Evolutionary conservation across 2,797 vertebrate genomes (phyloP).

Genomic region (Naso thynnoides): DNA sequence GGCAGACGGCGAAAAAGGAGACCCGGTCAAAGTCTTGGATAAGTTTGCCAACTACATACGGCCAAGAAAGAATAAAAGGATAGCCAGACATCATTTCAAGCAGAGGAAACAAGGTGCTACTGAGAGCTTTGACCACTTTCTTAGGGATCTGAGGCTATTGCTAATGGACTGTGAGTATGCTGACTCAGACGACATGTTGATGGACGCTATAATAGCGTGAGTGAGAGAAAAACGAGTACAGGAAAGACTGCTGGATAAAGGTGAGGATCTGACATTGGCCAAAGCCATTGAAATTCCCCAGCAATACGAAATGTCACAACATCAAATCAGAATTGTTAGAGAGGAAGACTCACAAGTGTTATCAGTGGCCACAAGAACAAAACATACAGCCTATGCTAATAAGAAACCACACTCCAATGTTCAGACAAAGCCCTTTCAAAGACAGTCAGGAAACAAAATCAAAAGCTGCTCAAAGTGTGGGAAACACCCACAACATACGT

Average conservation of each 20-base stretch:
- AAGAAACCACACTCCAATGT: neutral
- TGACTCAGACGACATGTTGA: conserved; percentile 52
- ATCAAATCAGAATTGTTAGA: conserved; percentile 3
- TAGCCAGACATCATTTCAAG: conserved; percentile 19
- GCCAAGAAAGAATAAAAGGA: conserved; percentile 30
- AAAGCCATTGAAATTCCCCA: conserved; percentile 44
- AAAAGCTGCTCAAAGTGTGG: conserved; percentile 7
- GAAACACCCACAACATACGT: conserved; percentile 15
- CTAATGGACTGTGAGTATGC: conserved; percentile 1
- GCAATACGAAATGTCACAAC: conserved; percentile 25
- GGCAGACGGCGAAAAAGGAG: conserved; percentile 29
- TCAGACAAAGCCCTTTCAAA: neutral
- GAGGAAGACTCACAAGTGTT: neutral
- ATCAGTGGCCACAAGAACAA: neutral
- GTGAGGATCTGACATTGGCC: conserved; percentile 27
- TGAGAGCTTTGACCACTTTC: neutral
- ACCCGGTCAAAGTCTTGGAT: no score
- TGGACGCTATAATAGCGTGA: conserved; percentile 37
- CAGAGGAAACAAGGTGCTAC: neutral
- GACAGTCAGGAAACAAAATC: neutral
- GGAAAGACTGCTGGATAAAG: conserved; percentile 40
- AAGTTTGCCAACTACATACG: conserved; percentile 32
- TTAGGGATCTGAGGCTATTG: neutral
- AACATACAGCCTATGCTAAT: neutral
- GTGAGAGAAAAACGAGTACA: conserved; percentile 35